These are phyloP conservation scores for Hesperophylax magnus DNA, from an alignment of 1,140 invertebrate species.

Conservation along the genomic window DNA sequence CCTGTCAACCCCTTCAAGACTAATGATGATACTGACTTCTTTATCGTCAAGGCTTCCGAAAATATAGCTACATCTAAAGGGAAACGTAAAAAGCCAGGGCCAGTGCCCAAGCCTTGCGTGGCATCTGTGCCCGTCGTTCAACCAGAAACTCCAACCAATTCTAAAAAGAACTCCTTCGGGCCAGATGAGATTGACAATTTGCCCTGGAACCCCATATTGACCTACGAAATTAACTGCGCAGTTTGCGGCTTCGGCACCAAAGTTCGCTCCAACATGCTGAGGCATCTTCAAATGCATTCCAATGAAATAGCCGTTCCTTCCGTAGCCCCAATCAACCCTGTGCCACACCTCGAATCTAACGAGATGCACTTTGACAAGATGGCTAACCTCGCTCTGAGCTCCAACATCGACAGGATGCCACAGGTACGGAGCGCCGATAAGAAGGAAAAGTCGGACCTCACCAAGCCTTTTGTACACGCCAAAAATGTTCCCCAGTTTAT, in stretches of 20 bases:
- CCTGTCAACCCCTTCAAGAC: slow-evolving; percentile 71
- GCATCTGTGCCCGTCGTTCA: slow-evolving; percentile 22
- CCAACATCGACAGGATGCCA: slow-evolving; percentile 68
- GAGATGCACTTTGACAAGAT: slow-evolving; percentile 89
- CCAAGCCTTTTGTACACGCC: slow-evolving; percentile 44
- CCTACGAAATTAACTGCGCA: slow-evolving; percentile 75
- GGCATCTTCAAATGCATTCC: slow-evolving; percentile 79
- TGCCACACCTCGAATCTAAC: slow-evolving; percentile 82
- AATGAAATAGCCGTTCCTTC: slow-evolving; percentile 74
- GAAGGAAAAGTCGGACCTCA: slow-evolving; percentile 7
- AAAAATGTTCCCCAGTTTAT: slow-evolving; percentile 74
- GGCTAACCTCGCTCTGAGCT: slow-evolving; percentile 84
- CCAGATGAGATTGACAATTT: slow-evolving; percentile 76
- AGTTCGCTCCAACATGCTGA: slow-evolving; percentile 81
- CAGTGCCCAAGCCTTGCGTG: slow-evolving; percentile 24
- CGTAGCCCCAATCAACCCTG: slow-evolving; percentile 81
- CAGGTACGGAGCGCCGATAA: slow-evolving; percentile 46
- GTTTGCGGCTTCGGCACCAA: slow-evolving; percentile 80
- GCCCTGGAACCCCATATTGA: slow-evolving; percentile 77
- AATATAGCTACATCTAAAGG: not conserved
- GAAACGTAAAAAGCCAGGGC: slow-evolving; percentile 15
- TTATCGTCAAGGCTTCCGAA: slow-evolving; percentile 59
- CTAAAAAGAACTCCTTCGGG: slow-evolving; percentile 65
- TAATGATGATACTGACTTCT: slow-evolving; percentile 69
- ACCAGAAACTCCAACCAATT: slow-evolving; percentile 42